Evolutionary conservation across 2,888 invertebrate species (phyloP).

Genomic region (Pycnomerus fuliginosus): DNA sequence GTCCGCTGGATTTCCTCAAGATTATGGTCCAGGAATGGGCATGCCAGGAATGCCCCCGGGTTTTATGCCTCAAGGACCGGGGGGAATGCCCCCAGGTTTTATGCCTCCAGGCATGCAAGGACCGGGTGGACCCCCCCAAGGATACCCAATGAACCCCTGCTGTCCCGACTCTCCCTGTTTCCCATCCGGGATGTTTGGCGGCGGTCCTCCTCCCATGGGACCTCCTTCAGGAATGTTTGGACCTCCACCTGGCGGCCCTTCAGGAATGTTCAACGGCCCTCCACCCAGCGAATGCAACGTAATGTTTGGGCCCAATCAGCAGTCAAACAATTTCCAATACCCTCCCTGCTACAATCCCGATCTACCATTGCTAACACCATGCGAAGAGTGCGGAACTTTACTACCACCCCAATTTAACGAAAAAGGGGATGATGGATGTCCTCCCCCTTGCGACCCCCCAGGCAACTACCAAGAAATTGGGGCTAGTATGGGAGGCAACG

Average conservation of each 20-base stretch:
- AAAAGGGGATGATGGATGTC: conserved; percentile 3
- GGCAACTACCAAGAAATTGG: conserved; percentile 65
- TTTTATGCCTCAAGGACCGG: no score
- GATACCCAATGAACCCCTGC: conserved; percentile 20
- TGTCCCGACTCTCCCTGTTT: conserved; percentile 5
- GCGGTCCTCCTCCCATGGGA: no score
- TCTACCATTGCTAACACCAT: conserved; percentile 26
- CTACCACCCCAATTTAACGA: conserved; percentile 9
- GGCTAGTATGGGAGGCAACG: conserved; percentile 65
- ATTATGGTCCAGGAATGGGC: no score
- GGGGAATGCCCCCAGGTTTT: no score
- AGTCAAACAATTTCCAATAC: neutral
- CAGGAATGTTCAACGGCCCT: conserved; percentile 37
- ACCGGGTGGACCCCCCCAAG: no score
- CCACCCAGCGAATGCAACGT: conserved; percentile 35
- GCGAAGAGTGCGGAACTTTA: conserved; percentile 24
- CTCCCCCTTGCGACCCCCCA: conserved; percentile 21
- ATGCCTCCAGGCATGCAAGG: no score
- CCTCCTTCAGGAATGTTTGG: conserved; percentile 5
- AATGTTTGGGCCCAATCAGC: conserved; percentile 4
- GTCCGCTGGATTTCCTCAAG: no score
- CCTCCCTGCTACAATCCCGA: conserved; percentile 5
- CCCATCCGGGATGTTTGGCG: neutral
- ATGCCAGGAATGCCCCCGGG: no score
- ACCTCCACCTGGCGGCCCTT: conserved; percentile 2